A percentile compares a stretch with the other conserved stretches of the same genome.
Evolutionary conservation across 2,113 vertebrate species (phyloP).

Genomic region (Uria lomvia): DNA sequence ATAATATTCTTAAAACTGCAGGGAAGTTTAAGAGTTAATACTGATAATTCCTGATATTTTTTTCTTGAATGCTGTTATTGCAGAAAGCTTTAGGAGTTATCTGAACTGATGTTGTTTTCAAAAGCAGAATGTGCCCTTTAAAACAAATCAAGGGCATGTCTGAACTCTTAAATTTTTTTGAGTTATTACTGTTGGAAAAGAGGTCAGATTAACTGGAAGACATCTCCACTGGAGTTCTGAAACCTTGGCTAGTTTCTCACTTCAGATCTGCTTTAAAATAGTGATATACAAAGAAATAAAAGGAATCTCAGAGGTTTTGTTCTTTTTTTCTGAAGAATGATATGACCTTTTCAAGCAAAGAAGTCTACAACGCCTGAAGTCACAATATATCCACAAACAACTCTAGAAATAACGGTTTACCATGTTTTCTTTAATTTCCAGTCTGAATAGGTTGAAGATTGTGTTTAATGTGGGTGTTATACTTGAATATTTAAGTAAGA

Average conservation of each 20-base stretch:
- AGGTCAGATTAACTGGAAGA: conserved; percentile 60
- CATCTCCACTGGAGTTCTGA: conserved; percentile 49
- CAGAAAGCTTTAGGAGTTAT: conserved; percentile 30
- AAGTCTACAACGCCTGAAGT: neutral
- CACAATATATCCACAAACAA: conserved; percentile 7
- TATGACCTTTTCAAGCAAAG: conserved; percentile 42
- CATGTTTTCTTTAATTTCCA: conserved; percentile 1
- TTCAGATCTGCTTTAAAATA: conserved; percentile 36
- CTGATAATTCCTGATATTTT: neutral
- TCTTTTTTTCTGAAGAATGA: conserved; percentile 8
- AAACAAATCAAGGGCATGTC: conserved; percentile 50
- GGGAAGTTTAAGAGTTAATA: conserved; percentile 8
- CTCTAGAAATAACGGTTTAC: neutral
- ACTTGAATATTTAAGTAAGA: neutral
- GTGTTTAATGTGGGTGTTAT: neutral
- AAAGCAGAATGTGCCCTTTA: conserved; percentile 53
- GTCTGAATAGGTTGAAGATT: neutral
- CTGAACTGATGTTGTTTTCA: conserved; percentile 58
- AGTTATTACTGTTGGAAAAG: conserved; percentile 39
- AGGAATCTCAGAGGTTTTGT: conserved; percentile 3
- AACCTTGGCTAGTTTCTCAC: conserved; percentile 29
- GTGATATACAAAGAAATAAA: conserved; percentile 51
- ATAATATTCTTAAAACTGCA: neutral
- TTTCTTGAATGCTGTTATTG: neutral
- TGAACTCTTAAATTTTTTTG: conserved; percentile 26